phyloP scores from a whole-genome alignment of 2,113 vertebrate species.

The Galbula dea region DNA sequence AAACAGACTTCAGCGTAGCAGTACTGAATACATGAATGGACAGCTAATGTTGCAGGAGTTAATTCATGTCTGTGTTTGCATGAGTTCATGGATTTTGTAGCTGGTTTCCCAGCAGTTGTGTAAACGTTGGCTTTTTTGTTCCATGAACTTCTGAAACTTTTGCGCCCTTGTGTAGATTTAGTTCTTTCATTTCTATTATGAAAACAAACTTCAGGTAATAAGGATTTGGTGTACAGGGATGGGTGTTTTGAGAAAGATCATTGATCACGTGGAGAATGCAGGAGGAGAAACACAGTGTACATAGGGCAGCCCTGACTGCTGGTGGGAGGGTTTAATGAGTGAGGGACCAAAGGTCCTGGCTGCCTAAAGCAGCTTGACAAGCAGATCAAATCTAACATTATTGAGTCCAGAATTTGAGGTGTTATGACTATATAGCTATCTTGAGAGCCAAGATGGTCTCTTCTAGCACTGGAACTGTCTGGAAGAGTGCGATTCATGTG shows the following conservation, averaged over 20 bases:
- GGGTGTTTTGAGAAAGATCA: background rate
- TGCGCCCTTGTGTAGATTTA: background rate
- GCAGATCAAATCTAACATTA: background rate
- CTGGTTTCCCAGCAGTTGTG: background rate
- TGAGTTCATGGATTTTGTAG: background rate
- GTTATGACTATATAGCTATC: background rate
- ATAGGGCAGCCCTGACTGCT: background rate
- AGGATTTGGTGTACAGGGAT: background rate
- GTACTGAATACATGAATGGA: background rate
- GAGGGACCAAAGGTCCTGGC: background rate
- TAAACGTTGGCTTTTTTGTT: background rate
- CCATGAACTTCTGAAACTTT: background rate
- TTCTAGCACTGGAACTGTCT: background rate
- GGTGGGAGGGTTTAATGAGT: background rate
- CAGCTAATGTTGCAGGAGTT: background rate
- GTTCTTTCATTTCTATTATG: background rate
- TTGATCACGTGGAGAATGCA: background rate
- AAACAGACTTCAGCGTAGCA: background rate
- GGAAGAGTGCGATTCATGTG: background rate
- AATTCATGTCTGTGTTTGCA: background rate
- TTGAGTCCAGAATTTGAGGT: rapidly evolving
- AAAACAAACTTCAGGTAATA: background rate
- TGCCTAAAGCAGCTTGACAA: background rate
- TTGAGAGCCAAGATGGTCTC: background rate
- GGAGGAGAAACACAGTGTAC: background rate